Percentiles rank a stretch among this genome's conserved stretches.
phyloP scores from a whole-genome alignment of 2,888 invertebrate genomes.

The Leptinotarsa tumamoca region DNA sequence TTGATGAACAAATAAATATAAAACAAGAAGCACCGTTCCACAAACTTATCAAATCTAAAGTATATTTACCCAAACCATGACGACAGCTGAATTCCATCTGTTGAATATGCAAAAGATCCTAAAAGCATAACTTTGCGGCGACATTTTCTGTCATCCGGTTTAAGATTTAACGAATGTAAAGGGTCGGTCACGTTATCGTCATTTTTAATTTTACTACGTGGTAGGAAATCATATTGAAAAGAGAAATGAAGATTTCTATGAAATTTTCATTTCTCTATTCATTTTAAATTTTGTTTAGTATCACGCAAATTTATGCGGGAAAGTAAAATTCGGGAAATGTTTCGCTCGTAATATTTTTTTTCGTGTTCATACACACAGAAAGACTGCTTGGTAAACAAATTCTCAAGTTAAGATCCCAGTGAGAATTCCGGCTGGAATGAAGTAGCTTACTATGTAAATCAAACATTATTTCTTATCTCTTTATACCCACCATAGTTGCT shows the following conservation, averaged over 20 bases:
- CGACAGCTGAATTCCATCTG: no score
- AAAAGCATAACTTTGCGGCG: background rate
- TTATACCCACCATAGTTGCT: slow-evolving; percentile 11
- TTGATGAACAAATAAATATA: no score
- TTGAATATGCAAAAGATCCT: no score
- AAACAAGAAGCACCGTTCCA: no score
- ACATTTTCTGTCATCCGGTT: background rate
- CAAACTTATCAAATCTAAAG: no score
- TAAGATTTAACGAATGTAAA: no score
- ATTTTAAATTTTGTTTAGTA: slow-evolving; percentile 3
- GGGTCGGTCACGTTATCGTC: background rate
- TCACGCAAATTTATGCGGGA: background rate
- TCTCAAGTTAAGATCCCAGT: slow-evolving; percentile 11
- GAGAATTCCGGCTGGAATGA: slow-evolving; percentile 13
- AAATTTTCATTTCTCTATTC: no score
- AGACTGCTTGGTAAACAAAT: background rate
- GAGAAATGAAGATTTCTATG: no score
- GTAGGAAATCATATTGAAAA: no score
- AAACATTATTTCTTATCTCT: slow-evolving; percentile 20
- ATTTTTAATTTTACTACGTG: background rate
- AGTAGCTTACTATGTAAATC: slow-evolving; percentile 20
- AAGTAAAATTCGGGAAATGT: background rate
- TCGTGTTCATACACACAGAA: slow-evolving; percentile 9
- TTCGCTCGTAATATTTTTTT: slow-evolving; percentile 2
- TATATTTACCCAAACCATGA: no score